Evolutionary conservation across 2,888 invertebrate species (phyloP).

Genomic region (Magallana nippona): DNA sequence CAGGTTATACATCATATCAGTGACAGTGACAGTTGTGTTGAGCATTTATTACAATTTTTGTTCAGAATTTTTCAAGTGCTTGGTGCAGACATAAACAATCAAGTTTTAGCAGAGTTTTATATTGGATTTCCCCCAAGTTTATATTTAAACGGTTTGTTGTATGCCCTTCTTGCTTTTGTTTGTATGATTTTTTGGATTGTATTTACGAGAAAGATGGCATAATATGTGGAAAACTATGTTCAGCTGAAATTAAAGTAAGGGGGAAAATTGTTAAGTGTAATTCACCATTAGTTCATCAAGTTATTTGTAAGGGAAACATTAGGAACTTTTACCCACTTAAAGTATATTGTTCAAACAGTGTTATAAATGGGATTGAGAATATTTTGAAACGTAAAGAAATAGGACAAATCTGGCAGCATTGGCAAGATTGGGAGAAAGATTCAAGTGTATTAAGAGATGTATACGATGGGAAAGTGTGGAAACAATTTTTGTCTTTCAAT

Average conservation of each 20-base stretch:
- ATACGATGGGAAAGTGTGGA: slow-evolving; percentile 17
- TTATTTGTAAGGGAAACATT: slow-evolving; percentile 4
- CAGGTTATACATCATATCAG: too few species aligned
- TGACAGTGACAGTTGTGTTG: too few species aligned
- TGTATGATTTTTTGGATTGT: too few species aligned
- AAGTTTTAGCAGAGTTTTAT: too few species aligned
- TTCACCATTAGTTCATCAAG: not conserved
- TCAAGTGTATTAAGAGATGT: not conserved
- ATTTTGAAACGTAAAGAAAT: slow-evolving; percentile 24
- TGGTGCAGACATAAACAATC: too few species aligned
- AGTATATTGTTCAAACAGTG: slow-evolving; percentile 27
- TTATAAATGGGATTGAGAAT: slow-evolving; percentile 3
- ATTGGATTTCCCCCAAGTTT: too few species aligned
- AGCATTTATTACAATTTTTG: too few species aligned
- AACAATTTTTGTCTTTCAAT: not conserved
- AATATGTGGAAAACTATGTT: not conserved
- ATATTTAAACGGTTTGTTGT: too few species aligned
- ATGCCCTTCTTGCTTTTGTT: too few species aligned
- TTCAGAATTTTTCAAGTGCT: too few species aligned
- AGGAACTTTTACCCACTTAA: not conserved
- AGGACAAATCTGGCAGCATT: not conserved
- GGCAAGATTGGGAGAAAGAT: slow-evolving; percentile 8
- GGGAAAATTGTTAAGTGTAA: slow-evolving; percentile 4
- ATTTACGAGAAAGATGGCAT: too few species aligned
- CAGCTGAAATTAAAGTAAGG: not conserved